A percentile compares a stretch with the other conserved stretches of the same genome.
Evolutionary conservation across 2,888 invertebrate genomes (phyloP).

Genomic region (Hoplodrina ambigua): DNA sequence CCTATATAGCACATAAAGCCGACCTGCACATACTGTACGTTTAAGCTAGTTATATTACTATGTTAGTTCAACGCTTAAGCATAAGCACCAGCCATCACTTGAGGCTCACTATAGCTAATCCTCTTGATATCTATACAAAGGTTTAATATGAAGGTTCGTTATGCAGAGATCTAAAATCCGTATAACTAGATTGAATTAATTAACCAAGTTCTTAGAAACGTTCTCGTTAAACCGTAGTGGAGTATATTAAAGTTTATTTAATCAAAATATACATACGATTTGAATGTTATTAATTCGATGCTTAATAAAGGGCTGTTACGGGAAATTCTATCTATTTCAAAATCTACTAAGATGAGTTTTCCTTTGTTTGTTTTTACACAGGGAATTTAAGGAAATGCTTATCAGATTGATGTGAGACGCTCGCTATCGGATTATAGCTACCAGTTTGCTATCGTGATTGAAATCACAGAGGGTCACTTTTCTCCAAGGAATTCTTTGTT

Average conservation of each 20-base stretch:
- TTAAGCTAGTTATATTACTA: slow-evolving; percentile 44
- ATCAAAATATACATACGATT: background rate
- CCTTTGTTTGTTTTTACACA: slow-evolving; percentile 8
- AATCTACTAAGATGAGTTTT: background rate
- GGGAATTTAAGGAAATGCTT: background rate
- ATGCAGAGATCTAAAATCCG: slow-evolving; percentile 10
- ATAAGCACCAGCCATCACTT: slow-evolving; percentile 32
- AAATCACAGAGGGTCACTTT: slow-evolving; percentile 24
- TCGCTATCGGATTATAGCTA: slow-evolving; percentile 26
- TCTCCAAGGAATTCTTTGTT: slow-evolving; percentile 16
- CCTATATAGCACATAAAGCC: slow-evolving; percentile 3
- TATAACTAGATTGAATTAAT: slow-evolving; percentile 13
- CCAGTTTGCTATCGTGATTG: slow-evolving; percentile 34
- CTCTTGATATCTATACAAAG: slow-evolving; percentile 8
- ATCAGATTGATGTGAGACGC: slow-evolving; percentile 31
- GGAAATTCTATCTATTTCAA: slow-evolving; percentile 1
- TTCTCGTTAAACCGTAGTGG: slow-evolving; percentile 4
- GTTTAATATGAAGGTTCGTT: slow-evolving; percentile 8
- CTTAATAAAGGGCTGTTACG: background rate
- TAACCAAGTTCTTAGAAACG: slow-evolving; percentile 14
- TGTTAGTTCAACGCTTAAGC: slow-evolving; percentile 24
- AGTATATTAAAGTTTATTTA: slow-evolving; percentile 13
- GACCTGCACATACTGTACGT: slow-evolving; percentile 10
- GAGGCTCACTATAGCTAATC: slow-evolving; percentile 36
- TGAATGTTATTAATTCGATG: background rate